Conservation (phyloP, 2,113 vertebrate species). For the Cyanoderma ruficeps region DNA sequence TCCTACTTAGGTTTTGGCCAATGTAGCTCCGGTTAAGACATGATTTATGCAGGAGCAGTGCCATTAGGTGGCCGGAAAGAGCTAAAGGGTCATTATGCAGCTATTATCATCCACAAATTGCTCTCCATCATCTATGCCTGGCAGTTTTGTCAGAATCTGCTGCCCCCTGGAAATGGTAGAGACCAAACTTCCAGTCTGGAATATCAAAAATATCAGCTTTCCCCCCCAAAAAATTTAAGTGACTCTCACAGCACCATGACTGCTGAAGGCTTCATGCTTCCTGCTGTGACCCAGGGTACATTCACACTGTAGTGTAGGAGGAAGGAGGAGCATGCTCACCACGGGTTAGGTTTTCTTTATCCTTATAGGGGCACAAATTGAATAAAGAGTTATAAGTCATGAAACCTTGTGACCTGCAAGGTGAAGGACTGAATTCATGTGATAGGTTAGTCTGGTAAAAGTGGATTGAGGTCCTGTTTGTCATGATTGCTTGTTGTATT, state of each 20-base stretch:
- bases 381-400: background rate
- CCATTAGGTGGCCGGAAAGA: background rate
- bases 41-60: background rate
- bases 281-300: rapidly evolving
- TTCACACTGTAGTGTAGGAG: rapidly evolving
- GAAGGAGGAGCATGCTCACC: background rate
- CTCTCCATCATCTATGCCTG: background rate
- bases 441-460: background rate
- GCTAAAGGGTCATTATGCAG: background rate
- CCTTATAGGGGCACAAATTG: background rate
- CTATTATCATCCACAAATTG: background rate
- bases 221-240: rapidly evolving
- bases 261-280: background rate
- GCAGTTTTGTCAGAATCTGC: background rate
- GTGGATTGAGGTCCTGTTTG: background rate
- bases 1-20: background rate
- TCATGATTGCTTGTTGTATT: background rate
- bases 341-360: background rate
- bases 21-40: background rate
- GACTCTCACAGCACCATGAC: background rate
- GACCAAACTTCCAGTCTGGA: background rate
- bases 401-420: background rate
- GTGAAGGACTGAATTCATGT: background rate
- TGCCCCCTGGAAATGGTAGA: background rate
- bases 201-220: background rate